These are phyloP conservation scores for Drosophila ambigua DNA, from an alignment of 1,140 invertebrate genomes.

Conservation along the genomic window DNA sequence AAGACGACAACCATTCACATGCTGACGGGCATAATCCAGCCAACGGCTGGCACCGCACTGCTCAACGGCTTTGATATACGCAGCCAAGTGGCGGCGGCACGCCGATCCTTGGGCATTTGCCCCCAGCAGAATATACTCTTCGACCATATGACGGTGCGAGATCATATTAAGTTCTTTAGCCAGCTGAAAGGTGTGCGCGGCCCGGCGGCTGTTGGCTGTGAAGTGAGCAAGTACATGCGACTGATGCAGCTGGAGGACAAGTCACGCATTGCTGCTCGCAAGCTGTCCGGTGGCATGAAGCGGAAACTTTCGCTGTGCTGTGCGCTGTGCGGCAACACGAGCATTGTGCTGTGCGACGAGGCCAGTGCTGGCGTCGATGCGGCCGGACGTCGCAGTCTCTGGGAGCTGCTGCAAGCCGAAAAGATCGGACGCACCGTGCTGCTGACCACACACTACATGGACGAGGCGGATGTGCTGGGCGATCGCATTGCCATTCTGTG, in stretches of 20 bases:
- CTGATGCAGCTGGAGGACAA: conserved; percentile 88
- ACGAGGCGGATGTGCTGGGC: conserved; percentile 97
- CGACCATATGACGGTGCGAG: conserved; percentile 93
- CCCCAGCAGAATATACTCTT: conserved; percentile 98
- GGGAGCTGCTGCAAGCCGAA: conserved; percentile 91
- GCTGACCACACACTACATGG: conserved; percentile 99
- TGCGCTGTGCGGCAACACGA: conserved; percentile 89
- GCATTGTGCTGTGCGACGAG: conserved; percentile 93
- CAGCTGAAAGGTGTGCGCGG: conserved; percentile 87
- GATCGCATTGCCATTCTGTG: conserved; percentile 96
- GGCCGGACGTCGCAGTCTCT: conserved; percentile 93
- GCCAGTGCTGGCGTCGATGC: conserved; percentile 98
- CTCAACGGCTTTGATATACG: conserved; percentile 89
- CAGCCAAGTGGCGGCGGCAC: conserved; percentile 85
- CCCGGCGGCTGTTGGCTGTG: conserved; percentile 85
- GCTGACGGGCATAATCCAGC: conserved; percentile 89
- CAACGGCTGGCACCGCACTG: conserved; percentile 88
- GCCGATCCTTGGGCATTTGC: conserved; percentile 92
- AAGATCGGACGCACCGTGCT: conserved; percentile 89
- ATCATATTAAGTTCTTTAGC: conserved; percentile 95
- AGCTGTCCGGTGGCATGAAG: conserved; percentile 94
- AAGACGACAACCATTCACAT: conserved; percentile 92
- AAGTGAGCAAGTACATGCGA: conserved; percentile 87
- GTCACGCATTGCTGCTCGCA: conserved; percentile 85
- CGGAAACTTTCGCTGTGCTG: conserved; percentile 90